Conservation (phyloP, 2,888 invertebrate genomes). For the Tiphia femorata region DNA sequence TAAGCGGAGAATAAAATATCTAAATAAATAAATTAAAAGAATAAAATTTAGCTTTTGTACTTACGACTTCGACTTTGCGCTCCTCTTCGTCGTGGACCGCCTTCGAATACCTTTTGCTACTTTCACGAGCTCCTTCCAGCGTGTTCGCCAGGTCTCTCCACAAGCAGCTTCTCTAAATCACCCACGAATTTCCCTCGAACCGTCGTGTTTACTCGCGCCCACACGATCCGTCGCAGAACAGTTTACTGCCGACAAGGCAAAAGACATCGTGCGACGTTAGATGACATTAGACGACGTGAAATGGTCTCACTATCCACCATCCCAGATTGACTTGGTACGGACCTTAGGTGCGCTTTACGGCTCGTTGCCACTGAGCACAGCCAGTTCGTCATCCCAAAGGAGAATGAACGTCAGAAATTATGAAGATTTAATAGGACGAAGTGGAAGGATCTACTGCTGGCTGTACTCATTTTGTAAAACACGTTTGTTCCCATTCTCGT, state of each 20-base stretch:
- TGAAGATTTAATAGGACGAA: constrained; percentile 49
- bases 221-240: constrained; percentile 13
- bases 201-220: constrained; percentile 26
- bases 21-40: too few relatives aligned
- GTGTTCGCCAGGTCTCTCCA: too few relatives aligned
- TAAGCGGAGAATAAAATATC: too few relatives aligned
- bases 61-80: too few relatives aligned
- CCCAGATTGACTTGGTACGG: constrained; percentile 30
- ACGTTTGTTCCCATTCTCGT: too few relatives aligned
- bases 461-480: background rate
- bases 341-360: constrained; percentile 27
- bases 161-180: too few relatives aligned
- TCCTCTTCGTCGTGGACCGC: too few relatives aligned
- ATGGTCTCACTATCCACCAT: constrained; percentile 26
- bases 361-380: constrained; percentile 50
- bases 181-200: too few relatives aligned
- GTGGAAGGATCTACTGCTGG: constrained; percentile 16
- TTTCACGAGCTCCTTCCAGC: too few relatives aligned
- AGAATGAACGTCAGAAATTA: constrained; percentile 56
- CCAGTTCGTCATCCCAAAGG: constrained; percentile 51
- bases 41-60: too few relatives aligned
- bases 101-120: too few relatives aligned
- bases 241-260: constrained; percentile 36
- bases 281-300: constrained; percentile 17
- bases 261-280: too few relatives aligned